phyloP scores from a whole-genome alignment of 2,797 vertebrate genomes.

The Leptatherina wallacei region DNA sequence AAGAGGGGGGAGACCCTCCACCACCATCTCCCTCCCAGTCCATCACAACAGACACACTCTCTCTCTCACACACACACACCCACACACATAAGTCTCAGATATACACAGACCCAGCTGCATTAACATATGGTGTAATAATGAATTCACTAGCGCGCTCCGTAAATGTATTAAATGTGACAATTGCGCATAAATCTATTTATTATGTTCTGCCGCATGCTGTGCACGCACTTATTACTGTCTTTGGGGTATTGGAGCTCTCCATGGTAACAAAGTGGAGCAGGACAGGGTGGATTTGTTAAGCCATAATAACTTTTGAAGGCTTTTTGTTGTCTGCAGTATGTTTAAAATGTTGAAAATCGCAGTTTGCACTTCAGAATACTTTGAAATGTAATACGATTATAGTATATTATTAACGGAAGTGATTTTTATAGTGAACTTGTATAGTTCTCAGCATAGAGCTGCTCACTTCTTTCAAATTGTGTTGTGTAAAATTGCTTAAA shows the following conservation, averaged over 20 bases:
- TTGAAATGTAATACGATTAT: neutral
- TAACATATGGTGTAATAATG: slow-evolving; percentile 85
- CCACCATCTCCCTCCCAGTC: neutral
- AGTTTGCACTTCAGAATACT: neutral
- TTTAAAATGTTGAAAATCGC: slow-evolving; percentile 19
- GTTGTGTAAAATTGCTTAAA: neutral
- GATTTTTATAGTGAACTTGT: neutral
- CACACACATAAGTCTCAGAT: slow-evolving; percentile 50
- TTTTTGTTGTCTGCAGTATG: neutral
- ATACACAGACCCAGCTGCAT: slow-evolving; percentile 78
- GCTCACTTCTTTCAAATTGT: neutral
- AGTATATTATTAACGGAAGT: neutral
- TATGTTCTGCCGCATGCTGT: slow-evolving; percentile 78
- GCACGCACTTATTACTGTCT: slow-evolving; percentile 76
- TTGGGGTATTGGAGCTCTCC: slow-evolving; percentile 74
- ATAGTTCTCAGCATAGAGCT: neutral
- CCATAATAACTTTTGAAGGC: slow-evolving; percentile 64
- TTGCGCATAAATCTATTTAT: slow-evolving; percentile 84
- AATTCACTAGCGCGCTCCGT: slow-evolving; percentile 80
- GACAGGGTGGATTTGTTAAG: slow-evolving; percentile 41
- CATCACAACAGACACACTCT: neutral
- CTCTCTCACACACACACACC: neutral
- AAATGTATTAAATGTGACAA: slow-evolving; percentile 85
- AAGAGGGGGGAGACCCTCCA: slow-evolving; percentile 15
- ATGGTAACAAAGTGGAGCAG: slow-evolving; percentile 75